These are phyloP conservation scores for Sciurus carolinensis DNA, from an alignment of 2,797 vertebrate species.

Conservation along the genomic window DNA sequence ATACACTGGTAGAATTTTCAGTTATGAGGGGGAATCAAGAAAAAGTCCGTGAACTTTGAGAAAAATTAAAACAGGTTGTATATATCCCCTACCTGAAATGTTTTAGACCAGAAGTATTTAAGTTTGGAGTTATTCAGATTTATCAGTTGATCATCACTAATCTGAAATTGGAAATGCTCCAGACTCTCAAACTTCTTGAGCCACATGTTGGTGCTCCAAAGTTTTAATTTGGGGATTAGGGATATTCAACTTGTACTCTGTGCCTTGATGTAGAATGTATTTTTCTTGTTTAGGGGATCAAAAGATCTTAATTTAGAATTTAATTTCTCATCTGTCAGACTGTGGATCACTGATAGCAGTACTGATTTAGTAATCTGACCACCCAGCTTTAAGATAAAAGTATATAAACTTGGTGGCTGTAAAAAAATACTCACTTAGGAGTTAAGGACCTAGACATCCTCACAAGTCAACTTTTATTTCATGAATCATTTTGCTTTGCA, in stretches of 20 bases:
- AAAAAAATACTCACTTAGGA: neutral
- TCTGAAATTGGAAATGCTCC: neutral
- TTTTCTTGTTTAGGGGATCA: constrained; percentile 18
- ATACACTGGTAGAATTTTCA: constrained; percentile 34
- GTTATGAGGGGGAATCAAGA: neutral
- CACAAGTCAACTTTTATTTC: constrained; percentile 37
- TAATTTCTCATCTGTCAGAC: neutral
- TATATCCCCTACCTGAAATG: neutral
- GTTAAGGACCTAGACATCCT: neutral
- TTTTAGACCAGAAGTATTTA: neutral
- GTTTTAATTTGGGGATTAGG: neutral
- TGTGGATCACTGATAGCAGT: neutral
- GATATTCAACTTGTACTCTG: neutral
- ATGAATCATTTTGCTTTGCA: constrained; percentile 23
- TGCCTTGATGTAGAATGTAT: constrained; percentile 3
- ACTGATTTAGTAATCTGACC: constrained; percentile 40
- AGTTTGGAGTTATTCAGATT: neutral
- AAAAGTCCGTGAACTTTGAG: neutral
- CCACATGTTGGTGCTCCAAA: neutral
- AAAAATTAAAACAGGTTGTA: neutral
- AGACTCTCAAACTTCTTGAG: neutral
- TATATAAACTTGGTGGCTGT: neutral
- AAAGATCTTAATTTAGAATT: constrained; percentile 29
- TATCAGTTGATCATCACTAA: neutral
- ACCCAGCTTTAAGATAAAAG: constrained; percentile 27